Evolutionary conservation across 2,113 vertebrate species (phyloP), one percentile per base, ranked within the genome.

Genomic region (Siniperca knerii): DNA sequence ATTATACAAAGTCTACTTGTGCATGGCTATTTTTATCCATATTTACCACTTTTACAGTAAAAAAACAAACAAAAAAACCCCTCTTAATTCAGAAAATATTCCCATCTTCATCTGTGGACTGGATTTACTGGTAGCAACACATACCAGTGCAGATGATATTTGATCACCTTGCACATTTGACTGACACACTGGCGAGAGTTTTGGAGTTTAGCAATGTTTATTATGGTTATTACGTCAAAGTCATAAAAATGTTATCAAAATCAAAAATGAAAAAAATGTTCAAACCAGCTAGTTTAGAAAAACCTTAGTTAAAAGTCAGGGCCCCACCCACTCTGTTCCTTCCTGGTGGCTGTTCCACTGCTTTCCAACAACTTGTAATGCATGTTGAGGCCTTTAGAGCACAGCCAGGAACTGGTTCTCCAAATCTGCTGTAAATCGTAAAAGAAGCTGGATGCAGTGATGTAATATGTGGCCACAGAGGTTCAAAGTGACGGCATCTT

Each of bases 401-500:
- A 35, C 21, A 55, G 58, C 25, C 66, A 44, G 55, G 46, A 69
- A 54, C 54, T 33, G 44, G 35, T 65, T 72, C 58, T 58, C 58
- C 20, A 77, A 57, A 46, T 65, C 58, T 46, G 40, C 58, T 4
- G 0, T 48, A 40, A 65, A 29, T 69, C 64, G 16, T 6, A 29
- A 42, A 75, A 75, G 12, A 61, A 57, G 60, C 79, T 35, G 46
- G 12, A 4, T 46, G 40, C 71, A 75, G 40, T 25, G 69, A 74
- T 74, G 70, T 67, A 57, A 81, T 35, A 65, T 37, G 60, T 74
- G 71, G 58, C 68, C 68, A n/a, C 48, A 46, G 69, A 57, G 69
- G 79, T 57, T 65, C 60, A 65, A 81, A 73, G 69, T 12, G 18
- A 72, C 23, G 68, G 58, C 78, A 54, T 42, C 68, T 54, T 18